phyloP scores from a whole-genome alignment of 2,797 vertebrate species.

The Enteromius thamalakanensis region DNA sequence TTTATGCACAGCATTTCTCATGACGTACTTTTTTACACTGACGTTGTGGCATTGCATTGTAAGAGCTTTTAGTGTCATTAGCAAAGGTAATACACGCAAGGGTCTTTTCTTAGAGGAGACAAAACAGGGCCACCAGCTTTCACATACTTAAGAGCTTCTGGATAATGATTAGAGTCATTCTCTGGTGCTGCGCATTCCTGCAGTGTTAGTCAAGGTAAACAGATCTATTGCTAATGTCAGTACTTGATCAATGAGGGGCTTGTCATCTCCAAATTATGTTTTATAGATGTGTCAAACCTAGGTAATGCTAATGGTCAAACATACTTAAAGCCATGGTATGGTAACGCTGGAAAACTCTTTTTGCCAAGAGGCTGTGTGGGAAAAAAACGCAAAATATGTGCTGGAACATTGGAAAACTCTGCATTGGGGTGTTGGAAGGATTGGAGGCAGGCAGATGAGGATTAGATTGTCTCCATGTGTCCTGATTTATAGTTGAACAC shows the following conservation, averaged over 20 bases:
- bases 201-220: constrained; percentile 11
- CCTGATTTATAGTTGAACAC: neutral
- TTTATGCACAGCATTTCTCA: neutral
- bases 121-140: constrained; percentile 6
- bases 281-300: constrained; percentile 29
- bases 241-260: constrained; percentile 39
- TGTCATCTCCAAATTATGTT: constrained; percentile 25
- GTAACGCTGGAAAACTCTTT: constrained; percentile 26
- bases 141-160: neutral
- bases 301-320: neutral
- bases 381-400: constrained; percentile 27
- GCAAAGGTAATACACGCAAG: neutral
- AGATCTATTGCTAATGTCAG: constrained; percentile 3
- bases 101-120: neutral
- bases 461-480: constrained; percentile 28
- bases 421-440: constrained; percentile 30
- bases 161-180: constrained; percentile 26
- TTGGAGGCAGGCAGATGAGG: constrained; percentile 26
- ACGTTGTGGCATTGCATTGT: neutral
- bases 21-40: neutral
- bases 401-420: constrained; percentile 36
- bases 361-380: neutral
- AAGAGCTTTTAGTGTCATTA: neutral
- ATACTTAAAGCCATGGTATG: constrained; percentile 33
- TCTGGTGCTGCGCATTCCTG: constrained; percentile 29